These are phyloP conservation scores for Daktulosphaira vitifoliae DNA, from an alignment of 1,140 invertebrate species.

Conservation along the genomic window DNA sequence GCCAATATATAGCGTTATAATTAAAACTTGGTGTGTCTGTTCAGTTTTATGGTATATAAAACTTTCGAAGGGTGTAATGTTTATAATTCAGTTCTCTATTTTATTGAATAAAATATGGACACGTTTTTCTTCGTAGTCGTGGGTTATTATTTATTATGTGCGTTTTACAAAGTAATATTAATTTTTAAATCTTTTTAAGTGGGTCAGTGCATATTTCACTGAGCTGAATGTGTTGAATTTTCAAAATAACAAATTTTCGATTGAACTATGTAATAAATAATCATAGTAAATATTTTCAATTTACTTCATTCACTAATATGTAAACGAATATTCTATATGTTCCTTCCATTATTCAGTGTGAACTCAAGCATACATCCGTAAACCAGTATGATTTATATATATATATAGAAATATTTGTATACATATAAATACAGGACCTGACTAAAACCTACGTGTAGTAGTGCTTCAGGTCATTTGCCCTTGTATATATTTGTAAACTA, in stretches of 20 bases:
- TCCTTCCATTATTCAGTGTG: constrained; percentile 12
- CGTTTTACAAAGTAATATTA: too few species aligned
- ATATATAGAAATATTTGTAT: too few species aligned
- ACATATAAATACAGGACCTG: neutral
- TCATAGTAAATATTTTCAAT: constrained; percentile 14
- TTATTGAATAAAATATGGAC: too few species aligned
- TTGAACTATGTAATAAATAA: neutral
- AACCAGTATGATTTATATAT: neutral
- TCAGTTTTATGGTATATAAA: too few species aligned
- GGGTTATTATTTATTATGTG: too few species aligned
- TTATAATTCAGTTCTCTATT: too few species aligned
- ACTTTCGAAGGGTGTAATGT: too few species aligned
- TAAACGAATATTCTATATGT: constrained; percentile 19
- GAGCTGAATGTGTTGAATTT: too few species aligned
- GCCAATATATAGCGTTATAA: too few species aligned
- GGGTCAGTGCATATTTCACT: neutral
- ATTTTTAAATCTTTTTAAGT: neutral
- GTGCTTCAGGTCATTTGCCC: constrained; percentile 32
- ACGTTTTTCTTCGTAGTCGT: too few species aligned
- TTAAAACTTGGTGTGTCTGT: too few species aligned
- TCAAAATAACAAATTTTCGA: too few species aligned
- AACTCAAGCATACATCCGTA: constrained; percentile 25
- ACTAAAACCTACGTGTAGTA: constrained; percentile 10
- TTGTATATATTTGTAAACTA: constrained; percentile 17
- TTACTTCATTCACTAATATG: constrained; percentile 6